Conservation (phyloP, 1,140 invertebrate species). For the Gonatopus flavifemur region DNA sequence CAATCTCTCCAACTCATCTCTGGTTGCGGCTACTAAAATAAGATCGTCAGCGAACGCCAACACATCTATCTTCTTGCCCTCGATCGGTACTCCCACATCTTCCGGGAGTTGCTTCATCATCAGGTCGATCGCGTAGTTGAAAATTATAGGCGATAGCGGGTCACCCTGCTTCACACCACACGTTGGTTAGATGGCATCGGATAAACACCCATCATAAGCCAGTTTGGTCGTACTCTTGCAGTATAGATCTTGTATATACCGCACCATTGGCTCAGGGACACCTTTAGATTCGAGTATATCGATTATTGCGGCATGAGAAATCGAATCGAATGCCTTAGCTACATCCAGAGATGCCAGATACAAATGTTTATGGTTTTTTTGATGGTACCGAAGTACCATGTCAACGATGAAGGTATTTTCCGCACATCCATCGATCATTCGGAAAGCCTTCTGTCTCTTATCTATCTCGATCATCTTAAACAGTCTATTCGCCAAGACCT, state of each 20-base stretch:
- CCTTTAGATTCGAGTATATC: constrained; percentile 11
- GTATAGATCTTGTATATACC: neutral
- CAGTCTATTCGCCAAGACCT: constrained; percentile 24
- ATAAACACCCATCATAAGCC: neutral
- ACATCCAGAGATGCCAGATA: constrained; percentile 9
- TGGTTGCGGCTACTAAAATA: neutral
- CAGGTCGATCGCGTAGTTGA: constrained; percentile 11
- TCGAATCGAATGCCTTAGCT: constrained; percentile 9
- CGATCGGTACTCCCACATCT: neutral
- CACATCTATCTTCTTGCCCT: neutral
- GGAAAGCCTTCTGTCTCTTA: constrained; percentile 29
- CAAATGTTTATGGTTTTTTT: neutral
- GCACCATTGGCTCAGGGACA: constrained; percentile 3
- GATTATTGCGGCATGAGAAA: constrained; percentile 1
- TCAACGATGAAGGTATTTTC: constrained; percentile 16
- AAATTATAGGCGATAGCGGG: constrained; percentile 1
- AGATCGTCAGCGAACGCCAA: constrained; percentile 18
- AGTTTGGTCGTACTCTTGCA: neutral
- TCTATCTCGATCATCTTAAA: neutral
- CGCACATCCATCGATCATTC: constrained; percentile 18
- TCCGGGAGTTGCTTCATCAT: constrained; percentile 20
- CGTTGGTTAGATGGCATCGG: neutral
- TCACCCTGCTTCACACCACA: constrained; percentile 16
- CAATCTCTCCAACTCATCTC: neutral
- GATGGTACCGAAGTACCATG: neutral